Base-by-base conservation (phyloP, 2,888 invertebrate genomes). In the Rhingia campestris region DNA sequence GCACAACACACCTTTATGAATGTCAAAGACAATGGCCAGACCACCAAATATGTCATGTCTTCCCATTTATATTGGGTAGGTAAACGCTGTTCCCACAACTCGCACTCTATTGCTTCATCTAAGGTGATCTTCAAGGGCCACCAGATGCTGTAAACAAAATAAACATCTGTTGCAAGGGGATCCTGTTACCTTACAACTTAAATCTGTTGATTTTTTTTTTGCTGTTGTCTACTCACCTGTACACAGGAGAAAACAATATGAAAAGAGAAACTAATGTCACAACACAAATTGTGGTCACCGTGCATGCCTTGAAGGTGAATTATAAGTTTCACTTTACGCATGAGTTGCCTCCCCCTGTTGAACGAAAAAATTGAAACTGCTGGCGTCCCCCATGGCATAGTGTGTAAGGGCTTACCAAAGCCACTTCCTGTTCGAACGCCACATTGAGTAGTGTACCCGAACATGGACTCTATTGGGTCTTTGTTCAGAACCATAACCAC, bases 251-350 rank as follows among this genome's bases (percentile, higher is more conserved):
- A 63, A 35, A 45, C 22, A 58, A 10, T n/a, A 39, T 30, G 41
- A 81, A 75, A 67, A 81, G 70, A 81, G 77, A 81, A 81, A 72
- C 59, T 66, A 72, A n/a, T 76, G 70, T 72, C 70, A 66, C 58
- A 76, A 41, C 39, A 53, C 41, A 81, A 47, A 54, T 77, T 61
- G 81, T 77, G 81, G 77, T 58, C 61, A 63, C 72, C 64, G 37
- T 37, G 70, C 51, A 54, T n/a, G 67, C 59, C 51, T 51, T 37
- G 39, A 59, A 70, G 63, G 72, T 64, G 58, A 75, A 32, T 49
- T 49, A 73, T 67, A 72, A 81, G 37, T 81, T 72, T 81, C 77
- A 77, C 81, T 81, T 81, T 54, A 81, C 81, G 77, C 81, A 73
- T 81, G 81, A 77, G 72, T 81, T 77, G 49, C 67, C 43, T 61